Percentiles rank a stretch among this genome's conserved stretches.
These are phyloP conservation scores for Lamprotornis superbus DNA, from an alignment of 2,113 vertebrate species.

Conservation along the genomic window DNA sequence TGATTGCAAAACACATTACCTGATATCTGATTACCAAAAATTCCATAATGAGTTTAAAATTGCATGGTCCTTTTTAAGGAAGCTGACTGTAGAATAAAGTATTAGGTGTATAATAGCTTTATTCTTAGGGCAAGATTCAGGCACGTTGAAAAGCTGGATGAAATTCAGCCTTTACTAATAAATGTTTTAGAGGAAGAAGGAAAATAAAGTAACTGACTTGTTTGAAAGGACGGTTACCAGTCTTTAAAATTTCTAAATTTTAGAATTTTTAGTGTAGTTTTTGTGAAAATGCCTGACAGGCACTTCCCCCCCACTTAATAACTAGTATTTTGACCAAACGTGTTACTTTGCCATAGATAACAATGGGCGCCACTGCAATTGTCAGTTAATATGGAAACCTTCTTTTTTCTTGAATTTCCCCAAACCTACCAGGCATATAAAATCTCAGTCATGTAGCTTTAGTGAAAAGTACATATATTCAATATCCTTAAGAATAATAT, in stretches of 20 bases:
- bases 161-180: not conserved
- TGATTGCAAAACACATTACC: not conserved
- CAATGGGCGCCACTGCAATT: not conserved
- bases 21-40: not conserved
- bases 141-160: not conserved
- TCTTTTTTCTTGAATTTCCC: not conserved
- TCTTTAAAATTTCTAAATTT: not conserved
- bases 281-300: not conserved
- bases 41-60: not conserved
- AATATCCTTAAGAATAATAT: not conserved
- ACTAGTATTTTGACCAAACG: not conserved
- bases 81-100: not conserved
- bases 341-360: not conserved
- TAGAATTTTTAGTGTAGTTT: not conserved
- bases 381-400: not conserved
- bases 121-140: not conserved
- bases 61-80: not conserved
- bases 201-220: not conserved
- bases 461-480: not conserved
- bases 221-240: not conserved
- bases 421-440: not conserved
- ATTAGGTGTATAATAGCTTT: not conserved
- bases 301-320: not conserved
- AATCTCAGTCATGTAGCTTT: not conserved
- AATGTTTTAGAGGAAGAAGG: not conserved